Evolutionary conservation across 2,888 invertebrate species (phyloP), one percentile per base, ranked within the genome.

Genomic region (Andrena bucephala): DNA sequence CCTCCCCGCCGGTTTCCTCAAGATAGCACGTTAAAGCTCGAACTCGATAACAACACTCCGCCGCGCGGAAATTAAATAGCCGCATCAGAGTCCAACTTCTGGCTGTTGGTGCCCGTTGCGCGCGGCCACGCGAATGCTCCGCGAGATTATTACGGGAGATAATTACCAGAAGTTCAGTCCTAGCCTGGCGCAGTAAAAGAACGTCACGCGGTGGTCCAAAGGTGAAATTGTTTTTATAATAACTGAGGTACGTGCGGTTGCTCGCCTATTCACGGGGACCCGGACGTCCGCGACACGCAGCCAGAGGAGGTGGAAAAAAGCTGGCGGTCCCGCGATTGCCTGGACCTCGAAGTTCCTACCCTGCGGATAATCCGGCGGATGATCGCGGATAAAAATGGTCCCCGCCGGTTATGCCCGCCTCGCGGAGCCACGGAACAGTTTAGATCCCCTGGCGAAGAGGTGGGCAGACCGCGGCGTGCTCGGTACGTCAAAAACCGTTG

Each of bases 331-430:
- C 57, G 42, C 63, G 60, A 80, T 81, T 72, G 60, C 52, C 50
- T 27, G 48, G 60, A 68, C 59, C 74, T 69, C 57, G 62, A 87
- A 79, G 79, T 80, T 87, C 72, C 68, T 74, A 66, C 52, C 50
- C 24, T 8, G 36, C 29, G 68, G 70, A 75, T 85, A 87, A 78
- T 81, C 74, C 63, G 2, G 20, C 48, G 78, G 74, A 87, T 81
- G 59, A 83, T 85, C 62, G 13, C 60, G 74, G 81, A 85, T 85
- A 87, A 87, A 84, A 82, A 82, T 73, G 52, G 42, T 76, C 48
- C n/a, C 66, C 54, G 27, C 8, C 20, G 42, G 75, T 63, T 68
- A 29, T 8, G 52, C 70, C 52, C 62, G 57, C 33, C 52, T 62
- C 60, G 31, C 24, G 29, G n/a, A 62, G 36, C 16, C 70, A 48